Conservation (phyloP, 2,888 invertebrate genomes). For the Dryococelus australis region DNA sequence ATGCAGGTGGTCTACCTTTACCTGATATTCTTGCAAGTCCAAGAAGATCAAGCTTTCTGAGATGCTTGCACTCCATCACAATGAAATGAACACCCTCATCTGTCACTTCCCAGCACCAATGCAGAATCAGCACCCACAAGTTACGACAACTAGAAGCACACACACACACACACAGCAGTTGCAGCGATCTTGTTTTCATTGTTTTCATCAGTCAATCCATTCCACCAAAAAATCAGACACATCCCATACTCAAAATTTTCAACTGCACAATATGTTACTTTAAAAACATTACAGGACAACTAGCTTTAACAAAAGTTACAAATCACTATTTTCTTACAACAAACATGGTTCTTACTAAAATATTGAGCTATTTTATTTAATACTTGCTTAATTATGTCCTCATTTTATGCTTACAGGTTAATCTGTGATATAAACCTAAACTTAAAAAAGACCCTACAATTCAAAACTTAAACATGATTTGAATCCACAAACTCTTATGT, state of each 20-base stretch:
- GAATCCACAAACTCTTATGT: no score
- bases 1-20: neutral
- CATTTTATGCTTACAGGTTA: no score
- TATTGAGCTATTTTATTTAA: no score
- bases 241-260: neutral
- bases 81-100: slow-evolving; percentile 30
- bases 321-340: no score
- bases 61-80: slow-evolving; percentile 18
- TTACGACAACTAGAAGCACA: slow-evolving; percentile 20
- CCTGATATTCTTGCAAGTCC: slow-evolving; percentile 31
- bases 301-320: no score
- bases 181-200: neutral
- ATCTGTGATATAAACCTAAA: no score
- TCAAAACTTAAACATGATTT: no score
- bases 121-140: neutral
- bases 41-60: slow-evolving; percentile 30
- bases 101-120: slow-evolving; percentile 38
- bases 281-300: no score
- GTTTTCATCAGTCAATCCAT: neutral
- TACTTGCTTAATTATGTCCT: no score
- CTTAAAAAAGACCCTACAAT: no score
- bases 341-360: no score
- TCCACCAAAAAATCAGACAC: neutral
- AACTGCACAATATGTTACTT: neutral
- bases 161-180: neutral